These are phyloP conservation scores for Drosophila aldrichi DNA, from an alignment of 2,888 invertebrate genomes.

Conservation along the genomic window DNA sequence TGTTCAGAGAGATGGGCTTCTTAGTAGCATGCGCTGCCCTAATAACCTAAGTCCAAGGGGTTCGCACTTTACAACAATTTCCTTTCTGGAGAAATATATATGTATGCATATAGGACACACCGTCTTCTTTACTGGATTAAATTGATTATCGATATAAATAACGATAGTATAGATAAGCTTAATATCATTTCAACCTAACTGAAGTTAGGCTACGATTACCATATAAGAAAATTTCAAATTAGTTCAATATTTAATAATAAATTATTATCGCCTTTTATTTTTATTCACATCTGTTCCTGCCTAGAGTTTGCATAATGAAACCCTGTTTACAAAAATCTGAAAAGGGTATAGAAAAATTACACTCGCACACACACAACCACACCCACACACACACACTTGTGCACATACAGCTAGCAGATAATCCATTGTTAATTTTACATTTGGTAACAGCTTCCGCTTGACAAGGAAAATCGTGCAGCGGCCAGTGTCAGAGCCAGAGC, in stretches of 20 bases:
- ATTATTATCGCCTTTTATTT: neutral
- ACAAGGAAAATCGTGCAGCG: slow-evolving; percentile 36
- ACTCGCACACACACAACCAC: neutral
- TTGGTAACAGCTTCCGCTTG: slow-evolving; percentile 56
- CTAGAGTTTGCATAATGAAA: neutral
- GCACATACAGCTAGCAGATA: slow-evolving; percentile 29
- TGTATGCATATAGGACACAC: no score
- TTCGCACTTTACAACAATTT: no score
- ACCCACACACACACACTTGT: neutral
- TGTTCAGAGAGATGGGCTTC: no score
- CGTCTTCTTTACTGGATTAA: no score
- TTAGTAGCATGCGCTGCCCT: no score
- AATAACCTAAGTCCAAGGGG: no score
- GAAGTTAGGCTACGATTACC: no score
- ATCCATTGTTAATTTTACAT: slow-evolving; percentile 69
- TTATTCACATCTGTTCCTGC: neutral
- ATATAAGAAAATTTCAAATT: no score
- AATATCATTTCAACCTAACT: no score
- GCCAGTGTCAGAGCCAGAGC: slow-evolving; percentile 3
- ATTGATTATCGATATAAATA: no score
- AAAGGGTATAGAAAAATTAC: slow-evolving; percentile 9
- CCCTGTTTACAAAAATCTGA: neutral
- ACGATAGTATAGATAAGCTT: no score
- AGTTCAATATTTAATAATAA: neutral
- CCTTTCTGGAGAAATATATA: no score